These are phyloP conservation scores for Neria commutata DNA, from an alignment of 2,888 invertebrate genomes.

Conservation along the genomic window DNA sequence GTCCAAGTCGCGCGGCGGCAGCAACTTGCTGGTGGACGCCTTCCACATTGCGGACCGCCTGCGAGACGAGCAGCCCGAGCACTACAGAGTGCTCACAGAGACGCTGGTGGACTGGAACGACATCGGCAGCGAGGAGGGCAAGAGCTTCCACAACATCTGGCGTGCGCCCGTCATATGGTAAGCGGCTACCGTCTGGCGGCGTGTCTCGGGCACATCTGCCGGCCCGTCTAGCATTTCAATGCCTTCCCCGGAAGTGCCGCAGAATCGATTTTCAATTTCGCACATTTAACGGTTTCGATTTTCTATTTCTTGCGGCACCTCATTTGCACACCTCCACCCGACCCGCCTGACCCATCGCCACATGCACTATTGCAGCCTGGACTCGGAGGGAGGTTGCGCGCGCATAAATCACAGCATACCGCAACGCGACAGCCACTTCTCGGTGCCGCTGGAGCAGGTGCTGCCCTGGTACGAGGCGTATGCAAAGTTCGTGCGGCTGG, in stretches of 20 bases:
- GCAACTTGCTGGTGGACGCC: slow-evolving; percentile 72
- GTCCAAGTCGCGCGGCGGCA: slow-evolving; percentile 69
- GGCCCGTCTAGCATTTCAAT: too few species aligned
- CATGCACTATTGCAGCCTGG: slow-evolving; percentile 40
- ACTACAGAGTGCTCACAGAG: slow-evolving; percentile 67
- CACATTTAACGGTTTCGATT: neutral
- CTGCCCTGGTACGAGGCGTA: slow-evolving; percentile 74
- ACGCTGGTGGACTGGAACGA: slow-evolving; percentile 76
- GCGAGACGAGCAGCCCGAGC: slow-evolving; percentile 64
- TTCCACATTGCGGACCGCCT: slow-evolving; percentile 70
- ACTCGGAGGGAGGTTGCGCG: slow-evolving; percentile 64
- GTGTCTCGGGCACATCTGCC: too few species aligned
- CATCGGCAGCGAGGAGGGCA: slow-evolving; percentile 69
- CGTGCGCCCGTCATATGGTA: slow-evolving; percentile 71
- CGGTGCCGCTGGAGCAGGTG: slow-evolving; percentile 67
- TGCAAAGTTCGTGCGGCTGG: slow-evolving; percentile 68
- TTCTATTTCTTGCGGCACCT: neutral
- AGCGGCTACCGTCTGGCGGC: too few species aligned
- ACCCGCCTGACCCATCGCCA: neutral
- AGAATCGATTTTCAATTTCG: slow-evolving; percentile 39
- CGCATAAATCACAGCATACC: slow-evolving; percentile 77
- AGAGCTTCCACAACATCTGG: slow-evolving; percentile 69
- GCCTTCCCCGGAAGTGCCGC: slow-evolving; percentile 21
- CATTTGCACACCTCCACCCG: neutral
- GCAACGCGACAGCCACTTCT: slow-evolving; percentile 74